Evolutionary conservation across 2,113 vertebrate species (phyloP), one percentile per base, ranked within the genome.

Genomic region (Australoheros scitulus): DNA sequence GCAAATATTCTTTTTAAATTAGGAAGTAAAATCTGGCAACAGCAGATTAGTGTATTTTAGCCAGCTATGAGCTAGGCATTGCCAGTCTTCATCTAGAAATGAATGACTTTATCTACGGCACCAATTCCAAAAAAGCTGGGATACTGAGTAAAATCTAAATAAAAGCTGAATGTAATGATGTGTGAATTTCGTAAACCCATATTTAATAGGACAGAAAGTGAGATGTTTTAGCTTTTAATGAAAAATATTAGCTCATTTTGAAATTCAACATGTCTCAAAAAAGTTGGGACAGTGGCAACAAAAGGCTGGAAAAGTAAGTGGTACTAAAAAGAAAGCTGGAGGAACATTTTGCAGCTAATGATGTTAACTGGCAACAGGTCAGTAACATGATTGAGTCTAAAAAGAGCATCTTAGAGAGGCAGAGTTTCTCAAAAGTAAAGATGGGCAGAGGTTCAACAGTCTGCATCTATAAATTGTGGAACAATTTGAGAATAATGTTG

Each of bases 1-100:
- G 47, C 11, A 72, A 72, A 72, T 70, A 11, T 58, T 29, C 11
- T 47, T 72, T 18, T 34, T 72, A n/a, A 72, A 72, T 55, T 72
- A 72, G 52, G 47, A 11, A 34, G 26, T 72, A 29, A 72, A 72
- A 34, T 50, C 26, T 72, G 68, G 26, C 18, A 72, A 55, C 26
- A 55, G 18, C 47, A 0, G 47, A 32, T 55, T 72, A 34, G 32
- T 55, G 47, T 20, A 20, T 55, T 55, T 7, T 20, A 18, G 18
- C 17, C 17, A 20, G 50, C 3, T 18, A 18, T 72, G 17, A 2
- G 13, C 6, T 34, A 72, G 11, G 26, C 17, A 72, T 55, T 1
- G 11, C 26, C 26, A 34, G 18, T 55, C 68, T n/a, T 34, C 32
- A 6, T 24, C 65, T 52, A 8, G 65, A 70, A 70, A 70, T 20